These are phyloP conservation scores for Nemoura dubitans DNA, from an alignment of 2,888 invertebrate species.

Conservation along the genomic window DNA sequence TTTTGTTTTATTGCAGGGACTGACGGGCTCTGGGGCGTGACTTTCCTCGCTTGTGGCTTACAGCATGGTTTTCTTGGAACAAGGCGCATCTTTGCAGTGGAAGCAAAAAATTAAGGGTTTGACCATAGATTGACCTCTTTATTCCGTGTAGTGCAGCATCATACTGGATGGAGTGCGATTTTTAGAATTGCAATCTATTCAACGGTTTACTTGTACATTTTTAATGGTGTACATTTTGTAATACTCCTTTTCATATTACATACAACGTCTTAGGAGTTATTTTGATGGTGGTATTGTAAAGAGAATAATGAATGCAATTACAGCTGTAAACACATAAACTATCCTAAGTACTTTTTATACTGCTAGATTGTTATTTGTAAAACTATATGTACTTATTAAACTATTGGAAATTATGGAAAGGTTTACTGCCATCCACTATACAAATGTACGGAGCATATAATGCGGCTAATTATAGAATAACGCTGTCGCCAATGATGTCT, in stretches of 20 bases:
- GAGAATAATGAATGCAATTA: background rate
- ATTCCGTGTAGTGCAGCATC: conserved; percentile 8
- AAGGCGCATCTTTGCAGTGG: background rate
- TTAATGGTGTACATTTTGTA: too few species aligned
- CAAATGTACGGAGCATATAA: too few species aligned
- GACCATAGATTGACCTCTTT: conserved; percentile 14
- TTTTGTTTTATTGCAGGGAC: background rate
- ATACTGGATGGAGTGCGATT: background rate
- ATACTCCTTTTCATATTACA: background rate
- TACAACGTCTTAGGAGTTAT: background rate
- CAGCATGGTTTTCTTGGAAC: background rate
- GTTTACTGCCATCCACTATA: background rate
- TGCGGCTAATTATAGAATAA: conserved; percentile 3
- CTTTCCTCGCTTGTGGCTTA: background rate
- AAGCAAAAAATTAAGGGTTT: conserved; percentile 12
- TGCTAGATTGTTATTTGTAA: background rate
- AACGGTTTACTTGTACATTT: background rate
- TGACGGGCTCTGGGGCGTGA: background rate
- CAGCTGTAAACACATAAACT: background rate
- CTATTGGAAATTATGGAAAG: background rate
- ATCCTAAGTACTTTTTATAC: background rate
- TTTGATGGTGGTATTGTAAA: background rate
- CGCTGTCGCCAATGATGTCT: conserved; percentile 23
- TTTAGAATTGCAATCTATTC: background rate
- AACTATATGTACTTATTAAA: background rate